These are phyloP conservation scores for Epinephelus moara DNA, from an alignment of 2,113 vertebrate genomes.

Conservation along the genomic window DNA sequence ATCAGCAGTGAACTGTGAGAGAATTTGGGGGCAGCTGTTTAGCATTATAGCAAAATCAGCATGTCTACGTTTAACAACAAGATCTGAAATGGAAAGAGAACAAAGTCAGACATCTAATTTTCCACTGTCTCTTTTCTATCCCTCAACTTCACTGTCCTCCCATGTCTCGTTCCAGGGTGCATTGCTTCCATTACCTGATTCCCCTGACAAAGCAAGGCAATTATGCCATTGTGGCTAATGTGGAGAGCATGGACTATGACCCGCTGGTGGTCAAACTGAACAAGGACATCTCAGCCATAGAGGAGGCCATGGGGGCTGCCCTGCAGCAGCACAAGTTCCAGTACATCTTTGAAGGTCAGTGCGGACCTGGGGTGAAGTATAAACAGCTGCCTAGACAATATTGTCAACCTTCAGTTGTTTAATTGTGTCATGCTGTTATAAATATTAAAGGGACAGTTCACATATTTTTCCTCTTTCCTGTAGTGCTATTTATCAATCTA, in stretches of 20 bases:
- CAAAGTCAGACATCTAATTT: conserved; percentile 2
- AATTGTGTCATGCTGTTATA: neutral
- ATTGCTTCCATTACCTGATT: conserved; percentile 98
- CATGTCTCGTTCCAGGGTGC: conserved; percentile 86
- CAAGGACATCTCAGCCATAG: conserved; percentile 97
- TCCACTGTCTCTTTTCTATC: conserved; percentile 1
- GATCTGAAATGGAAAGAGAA: neutral
- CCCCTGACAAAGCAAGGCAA: conserved; percentile 97
- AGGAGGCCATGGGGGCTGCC: conserved; percentile 95
- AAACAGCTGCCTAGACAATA: neutral
- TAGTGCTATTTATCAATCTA: too few species aligned
- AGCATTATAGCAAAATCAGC: neutral
- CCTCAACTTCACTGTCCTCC: too few species aligned
- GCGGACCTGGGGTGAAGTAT: neutral
- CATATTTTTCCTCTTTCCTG: too few species aligned
- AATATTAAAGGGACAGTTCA: too few species aligned
- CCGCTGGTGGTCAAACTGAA: conserved; percentile 96
- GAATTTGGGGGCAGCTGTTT: neutral
- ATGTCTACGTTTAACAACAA: neutral
- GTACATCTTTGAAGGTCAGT: conserved; percentile 97
- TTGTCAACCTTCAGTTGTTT: neutral
- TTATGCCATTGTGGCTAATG: conserved; percentile 97
- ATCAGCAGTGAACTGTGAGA: conserved; percentile 9
- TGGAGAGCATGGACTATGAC: conserved; percentile 99
- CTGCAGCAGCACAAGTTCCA: conserved; percentile 99